Evolutionary conservation across 2,797 vertebrate genomes (phyloP), one percentile per base, ranked within the genome.

Genomic region (Sphenopsis melanotis): DNA sequence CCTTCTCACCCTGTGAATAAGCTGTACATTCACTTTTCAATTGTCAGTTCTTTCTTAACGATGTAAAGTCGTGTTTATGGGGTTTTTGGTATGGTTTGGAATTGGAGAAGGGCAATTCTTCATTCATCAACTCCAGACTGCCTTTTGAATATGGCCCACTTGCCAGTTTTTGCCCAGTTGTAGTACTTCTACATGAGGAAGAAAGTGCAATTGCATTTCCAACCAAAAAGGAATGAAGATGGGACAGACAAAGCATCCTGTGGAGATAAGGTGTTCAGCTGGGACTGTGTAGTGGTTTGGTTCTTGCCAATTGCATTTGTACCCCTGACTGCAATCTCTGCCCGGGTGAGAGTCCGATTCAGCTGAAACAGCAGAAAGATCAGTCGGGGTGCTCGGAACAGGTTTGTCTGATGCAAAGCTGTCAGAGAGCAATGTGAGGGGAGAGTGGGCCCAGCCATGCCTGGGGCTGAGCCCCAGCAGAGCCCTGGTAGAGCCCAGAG

Each of bases 11-110:
- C 75, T 95, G 88, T 96, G 96, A 95, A 97, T 96, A 97, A 96
- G 97, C 93, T 94, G 95, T 97, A 97, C 97, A 96, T 97, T 97
- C 92, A 83, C 96, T 97, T 97, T 97, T 97, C 96, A 96, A 97
- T 96, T 93, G 96, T 94, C 81, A 32, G 89, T 90, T 95, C 89
- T 97, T 98, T 97, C 97, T 98, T 98, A 98, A 97, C 84, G 80
- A 95, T 42, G 70, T 95, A 94, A 96, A 94, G 87, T 97, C 74
- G 82, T 93, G 94, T 95, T 97, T 94, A 56, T 65, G 80, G 80
- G 69, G 44, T 30, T 46, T 83, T 79, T 82, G 94, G 83, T 97
- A 97, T 88, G 93, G 97, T 98, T 97, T 97, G 96, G 97, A 97
- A 97, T 95, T 96, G 96, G 95, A 97, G 88, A 96, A 72, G 86